These are phyloP conservation scores for Prenolepis imparis DNA, from an alignment of 2,888 invertebrate species.

Conservation along the genomic window DNA sequence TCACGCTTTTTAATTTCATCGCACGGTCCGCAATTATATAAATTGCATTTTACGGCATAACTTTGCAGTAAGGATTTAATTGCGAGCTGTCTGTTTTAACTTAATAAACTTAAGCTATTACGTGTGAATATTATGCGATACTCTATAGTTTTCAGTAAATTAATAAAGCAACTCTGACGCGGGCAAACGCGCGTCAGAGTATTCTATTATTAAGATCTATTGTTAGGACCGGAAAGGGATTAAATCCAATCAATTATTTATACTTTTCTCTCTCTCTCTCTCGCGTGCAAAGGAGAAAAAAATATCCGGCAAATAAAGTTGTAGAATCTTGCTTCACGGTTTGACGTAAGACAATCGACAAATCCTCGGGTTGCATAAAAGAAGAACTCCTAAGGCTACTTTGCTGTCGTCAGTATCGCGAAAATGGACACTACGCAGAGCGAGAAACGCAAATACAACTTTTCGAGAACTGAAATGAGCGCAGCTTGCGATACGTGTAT, in stretches of 20 bases:
- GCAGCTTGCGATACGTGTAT: background rate
- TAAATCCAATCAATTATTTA: background rate
- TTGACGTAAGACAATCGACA: slow-evolving; percentile 14
- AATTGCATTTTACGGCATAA: slow-evolving; percentile 19
- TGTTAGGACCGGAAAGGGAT: background rate
- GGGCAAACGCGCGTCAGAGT: background rate
- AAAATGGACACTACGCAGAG: background rate
- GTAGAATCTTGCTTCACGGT: slow-evolving; percentile 11
- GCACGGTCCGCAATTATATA: background rate
- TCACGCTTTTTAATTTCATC: slow-evolving; percentile 22
- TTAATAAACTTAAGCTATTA: slow-evolving; percentile 27
- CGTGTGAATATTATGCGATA: background rate
- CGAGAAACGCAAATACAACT: slow-evolving; percentile 6
- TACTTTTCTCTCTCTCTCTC: background rate
- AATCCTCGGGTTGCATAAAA: slow-evolving; percentile 46
- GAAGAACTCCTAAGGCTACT: slow-evolving; percentile 46
- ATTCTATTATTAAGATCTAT: background rate
- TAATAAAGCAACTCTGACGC: background rate
- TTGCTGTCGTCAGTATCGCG: slow-evolving; percentile 38
- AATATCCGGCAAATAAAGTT: background rate
- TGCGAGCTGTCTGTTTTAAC: slow-evolving; percentile 12
- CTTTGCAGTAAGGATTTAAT: slow-evolving; percentile 30
- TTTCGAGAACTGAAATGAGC: background rate
- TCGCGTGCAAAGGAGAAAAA: background rate
- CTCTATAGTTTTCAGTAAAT: background rate